Base-by-base conservation (phyloP, 2,888 invertebrate species). In the Sepioteuthis lessoniana region DNA sequence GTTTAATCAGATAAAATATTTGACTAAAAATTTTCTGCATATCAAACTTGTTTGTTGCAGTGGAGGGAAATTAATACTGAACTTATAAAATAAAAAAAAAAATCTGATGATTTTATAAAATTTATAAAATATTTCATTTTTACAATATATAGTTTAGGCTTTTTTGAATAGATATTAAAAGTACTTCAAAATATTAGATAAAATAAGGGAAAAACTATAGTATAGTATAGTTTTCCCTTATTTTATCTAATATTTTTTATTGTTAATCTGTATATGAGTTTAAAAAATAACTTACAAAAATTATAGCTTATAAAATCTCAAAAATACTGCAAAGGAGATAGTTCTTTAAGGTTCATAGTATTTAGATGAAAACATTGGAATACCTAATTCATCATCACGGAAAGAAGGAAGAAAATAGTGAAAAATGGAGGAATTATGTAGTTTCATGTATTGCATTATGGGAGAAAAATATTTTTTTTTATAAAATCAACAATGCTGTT, bases 401-500 rank as follows among this genome's bases (percentile, higher is more conserved):
- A 76, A 76, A n/a, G 76, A 76, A n/a, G 35, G 76, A 76, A 76
- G 76, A 76, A 76, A 76, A 76, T 16, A 76, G 10, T 76, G n/a
- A 76, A 76, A 76, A 35, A 76, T 76, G 76, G 76, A 76, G 76
- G 76, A 76, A 76, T 76, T n/a, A 16, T 16, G 76, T 5, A 76
- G n/a, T n/a, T 76, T 76, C 76, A 76, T n/a, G 76, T n/a, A n/a
- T 76, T 76, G 76, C 76, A 76, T 76, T 35, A n/a, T 76, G 76
- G 76, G 76, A 76, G 35, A 35, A 16, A 76, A 55, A 10, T 16
- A 35, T n/a, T 35, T 16, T 35, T 25, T 76, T 76, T 76, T 35
- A n/a, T 76, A 55, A 76, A 76, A n/a, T 16, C n/a, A 13, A n/a
- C n/a, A 16, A 1, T 10, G n/a, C n/a, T n/a, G n/a, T n/a, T 35